These are phyloP conservation scores for Hyles vespertilio DNA, from an alignment of 1,140 invertebrate genomes.

Conservation along the genomic window DNA sequence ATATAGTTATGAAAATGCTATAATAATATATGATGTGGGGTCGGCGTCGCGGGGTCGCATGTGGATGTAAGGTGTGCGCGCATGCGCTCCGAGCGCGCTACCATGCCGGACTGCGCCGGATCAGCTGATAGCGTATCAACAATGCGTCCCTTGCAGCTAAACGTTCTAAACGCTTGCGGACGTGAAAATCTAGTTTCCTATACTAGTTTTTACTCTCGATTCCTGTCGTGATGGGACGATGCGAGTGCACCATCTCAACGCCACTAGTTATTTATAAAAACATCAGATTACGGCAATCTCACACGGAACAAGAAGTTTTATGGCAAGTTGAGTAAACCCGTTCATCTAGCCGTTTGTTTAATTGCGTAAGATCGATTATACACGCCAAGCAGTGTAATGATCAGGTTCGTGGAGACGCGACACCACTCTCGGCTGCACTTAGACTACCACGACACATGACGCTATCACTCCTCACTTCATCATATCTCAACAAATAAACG, in stretches of 20 bases:
- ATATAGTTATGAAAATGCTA: neutral
- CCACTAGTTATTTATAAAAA: constrained; percentile 48
- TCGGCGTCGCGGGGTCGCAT: neutral
- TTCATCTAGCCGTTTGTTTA: constrained; percentile 39
- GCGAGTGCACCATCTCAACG: constrained; percentile 35
- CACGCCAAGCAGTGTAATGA: constrained; percentile 33
- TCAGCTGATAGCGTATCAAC: constrained; percentile 71
- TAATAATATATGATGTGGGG: neutral
- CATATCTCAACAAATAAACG: too few relatives aligned
- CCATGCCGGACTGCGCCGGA: constrained; percentile 61
- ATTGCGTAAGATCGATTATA: constrained; percentile 55
- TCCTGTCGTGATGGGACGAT: constrained; percentile 32
- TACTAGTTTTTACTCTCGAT: constrained; percentile 47
- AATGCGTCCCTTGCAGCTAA: constrained; percentile 55
- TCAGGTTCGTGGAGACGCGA: neutral
- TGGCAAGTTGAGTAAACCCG: constrained; percentile 25
- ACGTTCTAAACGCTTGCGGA: constrained; percentile 58
- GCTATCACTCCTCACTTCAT: too few relatives aligned
- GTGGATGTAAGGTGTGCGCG: constrained; percentile 33
- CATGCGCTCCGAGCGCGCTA: constrained; percentile 58
- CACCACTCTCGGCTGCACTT: too few relatives aligned
- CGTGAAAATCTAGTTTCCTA: constrained; percentile 61
- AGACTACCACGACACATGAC: too few relatives aligned
- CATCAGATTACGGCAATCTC: constrained; percentile 38
- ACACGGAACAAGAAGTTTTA: constrained; percentile 59